Conservation (phyloP, 2,113 vertebrate genomes). For the Pipra filicauda region DNA sequence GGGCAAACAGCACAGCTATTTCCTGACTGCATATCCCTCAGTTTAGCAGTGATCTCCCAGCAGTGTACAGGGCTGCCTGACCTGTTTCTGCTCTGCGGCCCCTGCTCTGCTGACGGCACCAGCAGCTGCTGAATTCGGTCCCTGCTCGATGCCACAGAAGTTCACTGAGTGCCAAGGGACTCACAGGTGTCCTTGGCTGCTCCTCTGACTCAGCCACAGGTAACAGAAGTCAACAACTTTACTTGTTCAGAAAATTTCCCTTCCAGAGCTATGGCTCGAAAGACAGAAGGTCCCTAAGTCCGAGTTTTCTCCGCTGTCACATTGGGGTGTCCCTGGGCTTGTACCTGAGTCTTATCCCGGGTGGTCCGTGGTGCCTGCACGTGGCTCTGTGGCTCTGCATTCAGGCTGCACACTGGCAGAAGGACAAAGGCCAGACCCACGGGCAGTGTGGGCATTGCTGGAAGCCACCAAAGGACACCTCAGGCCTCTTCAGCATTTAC, state of each 20-base stretch:
- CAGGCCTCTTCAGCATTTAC: neutral
- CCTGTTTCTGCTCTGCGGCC: neutral
- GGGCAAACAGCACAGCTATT: neutral
- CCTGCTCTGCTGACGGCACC: neutral
- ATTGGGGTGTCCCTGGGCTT: neutral
- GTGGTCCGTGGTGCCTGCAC: neutral
- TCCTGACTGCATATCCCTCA: too few species aligned
- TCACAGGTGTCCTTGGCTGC: neutral
- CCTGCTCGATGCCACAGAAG: neutral
- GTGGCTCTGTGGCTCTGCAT: accelerated
- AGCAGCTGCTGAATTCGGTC: neutral
- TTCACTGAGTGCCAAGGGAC: neutral
- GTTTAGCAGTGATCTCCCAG: neutral
- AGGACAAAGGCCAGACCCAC: neutral
- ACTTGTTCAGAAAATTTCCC: too few species aligned
- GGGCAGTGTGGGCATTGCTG: neutral
- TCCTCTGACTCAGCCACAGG: neutral
- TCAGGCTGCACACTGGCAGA: too few species aligned
- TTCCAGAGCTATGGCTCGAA: neutral
- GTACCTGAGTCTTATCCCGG: neutral
- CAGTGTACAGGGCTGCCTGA: neutral
- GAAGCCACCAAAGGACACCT: neutral
- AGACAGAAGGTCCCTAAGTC: neutral
- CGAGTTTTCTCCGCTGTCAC: neutral
- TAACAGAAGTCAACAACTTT: neutral